Percentiles rank a stretch among this genome's conserved stretches.
These are phyloP conservation scores for Nesoenas mayeri DNA, from an alignment of 2,113 vertebrate species.

Conservation along the genomic window DNA sequence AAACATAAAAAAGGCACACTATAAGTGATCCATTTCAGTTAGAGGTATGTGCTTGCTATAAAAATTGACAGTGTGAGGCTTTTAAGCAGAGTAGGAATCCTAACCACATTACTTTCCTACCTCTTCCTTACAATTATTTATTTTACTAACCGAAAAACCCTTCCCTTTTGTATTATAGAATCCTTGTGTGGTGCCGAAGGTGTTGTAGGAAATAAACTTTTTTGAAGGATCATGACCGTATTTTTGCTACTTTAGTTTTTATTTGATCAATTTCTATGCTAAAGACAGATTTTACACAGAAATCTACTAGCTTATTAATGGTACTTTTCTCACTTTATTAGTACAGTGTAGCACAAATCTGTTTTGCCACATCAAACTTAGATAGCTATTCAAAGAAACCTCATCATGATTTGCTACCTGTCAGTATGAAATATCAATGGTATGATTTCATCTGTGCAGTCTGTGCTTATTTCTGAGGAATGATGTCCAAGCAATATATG, in stretches of 20 bases:
- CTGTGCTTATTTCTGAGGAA: not conserved
- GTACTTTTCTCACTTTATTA: not conserved
- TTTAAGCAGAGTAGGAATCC: conserved; percentile 8
- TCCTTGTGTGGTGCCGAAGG: not conserved
- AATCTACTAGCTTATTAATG: not conserved
- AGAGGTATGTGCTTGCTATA: not conserved
- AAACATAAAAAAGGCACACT: not conserved
- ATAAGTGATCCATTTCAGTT: not conserved
- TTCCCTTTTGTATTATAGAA: not conserved
- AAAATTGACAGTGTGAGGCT: not conserved
- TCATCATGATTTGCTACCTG: not conserved
- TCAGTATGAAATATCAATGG: not conserved
- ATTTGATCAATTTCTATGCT: not conserved
- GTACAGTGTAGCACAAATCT: not conserved
- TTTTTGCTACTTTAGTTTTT: not conserved
- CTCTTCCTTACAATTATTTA: conserved; percentile 13
- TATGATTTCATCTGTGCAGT: not conserved
- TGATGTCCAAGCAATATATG: not conserved
- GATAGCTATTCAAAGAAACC: not conserved
- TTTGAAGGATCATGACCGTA: not conserved
- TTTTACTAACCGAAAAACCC: not conserved
- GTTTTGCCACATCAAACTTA: not conserved
- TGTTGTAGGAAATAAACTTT: not conserved
- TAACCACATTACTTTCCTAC: not conserved
- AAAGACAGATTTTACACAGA: not conserved